phyloP scores from a whole-genome alignment of 1,140 invertebrate species.

The Psilanteris sp. region DNA sequence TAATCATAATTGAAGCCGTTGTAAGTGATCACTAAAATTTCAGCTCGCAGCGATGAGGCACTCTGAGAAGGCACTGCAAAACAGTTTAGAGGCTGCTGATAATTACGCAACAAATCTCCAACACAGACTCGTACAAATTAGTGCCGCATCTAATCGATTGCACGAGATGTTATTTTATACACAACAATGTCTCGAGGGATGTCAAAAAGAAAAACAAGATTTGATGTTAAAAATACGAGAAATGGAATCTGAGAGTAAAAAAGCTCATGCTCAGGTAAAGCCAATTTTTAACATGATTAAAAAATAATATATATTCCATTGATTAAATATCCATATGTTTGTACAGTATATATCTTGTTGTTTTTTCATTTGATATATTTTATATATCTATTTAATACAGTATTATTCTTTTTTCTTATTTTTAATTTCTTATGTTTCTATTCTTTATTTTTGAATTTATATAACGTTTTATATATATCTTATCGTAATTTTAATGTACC shows the following conservation, averaged over 20 bases:
- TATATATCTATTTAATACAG: no score
- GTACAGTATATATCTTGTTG: no score
- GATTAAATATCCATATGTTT: no score
- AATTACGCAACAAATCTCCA: constrained; percentile 79
- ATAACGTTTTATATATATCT: no score
- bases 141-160: constrained; percentile 77
- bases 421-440: no score
- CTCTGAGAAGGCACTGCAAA: constrained; percentile 78
- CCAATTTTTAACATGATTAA: no score
- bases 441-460: no score
- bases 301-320: no score
- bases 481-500: no score
- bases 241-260: constrained; percentile 65
- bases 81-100: constrained; percentile 80
- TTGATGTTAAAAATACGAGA: constrained; percentile 64
- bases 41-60: constrained; percentile 79
- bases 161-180: constrained; percentile 80
- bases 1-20: no score
- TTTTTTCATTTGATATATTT: no score
- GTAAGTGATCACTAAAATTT: constrained; percentile 23
- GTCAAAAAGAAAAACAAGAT: constrained; percentile 69
- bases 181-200: constrained; percentile 79
- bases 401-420: no score
- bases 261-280: constrained; percentile 48
- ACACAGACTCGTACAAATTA: constrained; percentile 78